Evolutionary conservation across 2,888 invertebrate species (phyloP), one percentile per base, ranked within the genome.

Genomic region (Drosophila mulleri): DNA sequence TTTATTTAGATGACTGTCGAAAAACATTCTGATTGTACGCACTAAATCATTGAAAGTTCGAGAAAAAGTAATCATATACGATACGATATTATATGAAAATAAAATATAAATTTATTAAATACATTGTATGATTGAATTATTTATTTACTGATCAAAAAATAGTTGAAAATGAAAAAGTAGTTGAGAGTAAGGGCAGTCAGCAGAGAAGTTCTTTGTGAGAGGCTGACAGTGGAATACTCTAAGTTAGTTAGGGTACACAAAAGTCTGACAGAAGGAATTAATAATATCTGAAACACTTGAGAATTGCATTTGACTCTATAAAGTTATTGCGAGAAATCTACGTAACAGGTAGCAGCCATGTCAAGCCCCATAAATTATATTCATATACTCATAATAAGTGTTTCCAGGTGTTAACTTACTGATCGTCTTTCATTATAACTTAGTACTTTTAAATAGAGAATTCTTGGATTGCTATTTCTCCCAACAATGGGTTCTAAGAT

Each of bases 71-170:
- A 29, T 12, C 39, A 37, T 44, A 45, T 35, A 44, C 63, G 32
- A 32, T 39, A 62, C 39, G 63, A 63, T 62, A 63, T 62, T 47
- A 47, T 39, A 62, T 18, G 29, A 37, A 62, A 62, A 29, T 35
- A 39, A 62, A 62, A 20, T 20, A 44, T 18, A 20, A 12, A 37
- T 29, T 26, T 16, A 60, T 26, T 16, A 20, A 37, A 20, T 26
- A 14, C n/a, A 37, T 60, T 44, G 18, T 1, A 18, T 32, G 5
- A 18, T 23, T 23, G 16, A 37, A 23, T 9, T 6, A 37, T 50
- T 18, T 12, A 3, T 32, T n/a, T 18, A 18, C 12, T 18, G 11
- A 20, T 2, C 7, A 7, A 52, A 18, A 12, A 20, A 20, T 42
- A 44, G 6, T 44, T 12, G 2, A 7, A 45, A 16, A 23, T 16